These are phyloP conservation scores for Myxocyprinus asiaticus DNA, from an alignment of 2,113 vertebrate genomes.

Conservation along the genomic window DNA sequence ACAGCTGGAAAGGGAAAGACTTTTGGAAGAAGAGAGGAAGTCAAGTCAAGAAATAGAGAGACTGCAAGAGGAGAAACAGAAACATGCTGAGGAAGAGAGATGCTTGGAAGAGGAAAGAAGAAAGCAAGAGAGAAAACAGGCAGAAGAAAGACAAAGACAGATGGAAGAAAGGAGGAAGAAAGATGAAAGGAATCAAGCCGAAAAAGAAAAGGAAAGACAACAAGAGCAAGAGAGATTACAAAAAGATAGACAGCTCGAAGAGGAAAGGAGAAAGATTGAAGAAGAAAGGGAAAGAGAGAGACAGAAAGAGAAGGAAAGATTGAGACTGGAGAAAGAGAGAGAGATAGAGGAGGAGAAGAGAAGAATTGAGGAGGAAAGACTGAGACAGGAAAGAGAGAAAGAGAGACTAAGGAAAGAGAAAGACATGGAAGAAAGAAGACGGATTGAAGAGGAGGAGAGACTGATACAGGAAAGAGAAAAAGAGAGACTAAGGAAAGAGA, in stretches of 20 bases:
- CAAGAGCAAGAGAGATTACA: not conserved
- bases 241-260: not conserved
- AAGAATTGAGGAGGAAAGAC: conserved; percentile 13
- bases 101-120: not conserved
- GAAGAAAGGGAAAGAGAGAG: not conserved
- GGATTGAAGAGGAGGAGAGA: not conserved
- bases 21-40: conserved; percentile 1
- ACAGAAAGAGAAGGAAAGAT: not conserved
- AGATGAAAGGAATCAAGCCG: not conserved
- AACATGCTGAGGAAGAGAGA: conserved; percentile 1
- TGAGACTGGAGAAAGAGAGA: not conserved
- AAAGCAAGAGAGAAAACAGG: conserved; percentile 19
- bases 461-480: not conserved
- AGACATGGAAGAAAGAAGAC: not conserved
- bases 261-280: not conserved
- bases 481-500: not conserved
- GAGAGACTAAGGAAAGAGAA: not conserved
- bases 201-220: not conserved
- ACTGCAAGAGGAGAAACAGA: not conserved
- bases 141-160: conserved; percentile 46
- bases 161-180: not conserved
- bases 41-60: not conserved
- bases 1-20: conserved; percentile 14
- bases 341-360: conserved; percentile 11
- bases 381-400: not conserved